Conservation (phyloP, 2,113 vertebrate species). For the Petrocephalus microphthalmus region DNA sequence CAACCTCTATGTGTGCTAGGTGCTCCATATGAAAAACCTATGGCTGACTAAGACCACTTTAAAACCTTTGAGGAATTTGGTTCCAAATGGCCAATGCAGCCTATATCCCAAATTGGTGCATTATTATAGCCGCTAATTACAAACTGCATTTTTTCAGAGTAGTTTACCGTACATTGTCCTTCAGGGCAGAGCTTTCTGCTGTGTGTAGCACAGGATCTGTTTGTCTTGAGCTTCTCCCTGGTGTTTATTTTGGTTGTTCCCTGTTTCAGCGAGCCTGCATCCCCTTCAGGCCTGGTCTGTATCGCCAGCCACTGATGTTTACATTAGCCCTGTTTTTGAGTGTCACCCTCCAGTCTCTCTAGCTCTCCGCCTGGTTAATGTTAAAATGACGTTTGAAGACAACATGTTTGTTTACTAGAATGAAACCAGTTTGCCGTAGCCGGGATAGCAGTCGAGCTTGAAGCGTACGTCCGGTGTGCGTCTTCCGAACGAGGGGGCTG, state of each 20-base stretch:
- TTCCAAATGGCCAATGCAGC: not conserved
- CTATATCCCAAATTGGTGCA: not conserved
- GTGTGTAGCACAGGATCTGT: constrained; percentile 90
- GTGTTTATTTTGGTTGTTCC: constrained; percentile 81
- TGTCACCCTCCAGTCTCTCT: constrained; percentile 92
- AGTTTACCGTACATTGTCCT: not conserved
- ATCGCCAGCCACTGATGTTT: constrained; percentile 76
- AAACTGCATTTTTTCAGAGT: not conserved
- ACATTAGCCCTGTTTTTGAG: constrained; percentile 76
- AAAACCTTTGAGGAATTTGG: not conserved
- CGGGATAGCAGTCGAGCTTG: constrained; percentile 92
- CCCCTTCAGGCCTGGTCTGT: constrained; percentile 63
- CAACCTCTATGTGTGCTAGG: not conserved
- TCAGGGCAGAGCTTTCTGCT: constrained; percentile 53
- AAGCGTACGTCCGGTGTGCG: constrained; percentile 89
- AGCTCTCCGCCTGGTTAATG: constrained; percentile 99
- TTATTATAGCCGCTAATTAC: not conserved
- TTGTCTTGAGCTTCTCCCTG: constrained; percentile 81
- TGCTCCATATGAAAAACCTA: not conserved
- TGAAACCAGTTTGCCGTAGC: constrained; percentile 83
- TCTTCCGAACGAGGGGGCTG: constrained; percentile 78
- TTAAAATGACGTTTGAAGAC: constrained; percentile 96
- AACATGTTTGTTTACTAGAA: constrained; percentile 99
- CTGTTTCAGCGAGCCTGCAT: constrained; percentile 88
- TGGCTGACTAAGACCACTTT: not conserved